Percentiles rank a stretch among this genome's conserved stretches.
Conservation (phyloP, 2,888 invertebrate species). For the Quadroppia sp. region DNA sequence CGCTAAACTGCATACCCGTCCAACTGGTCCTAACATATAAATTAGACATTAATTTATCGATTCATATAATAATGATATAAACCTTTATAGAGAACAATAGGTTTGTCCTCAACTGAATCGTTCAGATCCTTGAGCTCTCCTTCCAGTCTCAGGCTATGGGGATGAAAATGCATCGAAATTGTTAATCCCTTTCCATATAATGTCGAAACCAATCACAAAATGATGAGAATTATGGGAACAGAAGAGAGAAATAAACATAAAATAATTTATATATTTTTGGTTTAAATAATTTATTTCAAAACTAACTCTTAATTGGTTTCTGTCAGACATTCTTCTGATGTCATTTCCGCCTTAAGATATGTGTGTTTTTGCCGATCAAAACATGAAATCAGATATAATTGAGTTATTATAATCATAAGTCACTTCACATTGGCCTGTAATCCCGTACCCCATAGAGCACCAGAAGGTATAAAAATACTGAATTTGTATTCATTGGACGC, state of each 20-base stretch:
- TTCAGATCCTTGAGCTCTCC: constrained; percentile 55
- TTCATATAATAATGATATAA: constrained; percentile 13
- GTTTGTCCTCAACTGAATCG: constrained; percentile 50
- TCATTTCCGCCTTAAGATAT: constrained; percentile 1
- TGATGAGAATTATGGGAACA: neutral
- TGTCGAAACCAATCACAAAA: neutral
- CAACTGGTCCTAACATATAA: constrained; percentile 55
- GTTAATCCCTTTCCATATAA: constrained; percentile 51
- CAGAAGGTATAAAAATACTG: constrained; percentile 57
- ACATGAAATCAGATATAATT: constrained; percentile 7
- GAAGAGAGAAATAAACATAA: constrained; percentile 49
- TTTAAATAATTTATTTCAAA: neutral
- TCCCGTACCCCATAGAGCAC: constrained; percentile 58
- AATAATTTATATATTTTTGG: neutral
- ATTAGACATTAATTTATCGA: too few relatives aligned
- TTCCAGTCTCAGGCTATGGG: constrained; percentile 55
- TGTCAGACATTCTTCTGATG: constrained; percentile 7
- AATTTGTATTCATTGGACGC: constrained; percentile 50
- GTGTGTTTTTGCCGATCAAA: neutral
- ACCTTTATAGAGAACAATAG: constrained; percentile 57
- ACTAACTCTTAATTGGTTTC: constrained; percentile 18
- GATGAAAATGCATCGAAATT: constrained; percentile 59
- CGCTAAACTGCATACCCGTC: constrained; percentile 57
- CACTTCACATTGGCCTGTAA: neutral
- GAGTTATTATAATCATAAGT: neutral